A percentile compares a stretch with the other conserved stretches of the same genome.
These are phyloP conservation scores for Habropoda laboriosa DNA, from an alignment of 1,140 invertebrate species.

Conservation along the genomic window DNA sequence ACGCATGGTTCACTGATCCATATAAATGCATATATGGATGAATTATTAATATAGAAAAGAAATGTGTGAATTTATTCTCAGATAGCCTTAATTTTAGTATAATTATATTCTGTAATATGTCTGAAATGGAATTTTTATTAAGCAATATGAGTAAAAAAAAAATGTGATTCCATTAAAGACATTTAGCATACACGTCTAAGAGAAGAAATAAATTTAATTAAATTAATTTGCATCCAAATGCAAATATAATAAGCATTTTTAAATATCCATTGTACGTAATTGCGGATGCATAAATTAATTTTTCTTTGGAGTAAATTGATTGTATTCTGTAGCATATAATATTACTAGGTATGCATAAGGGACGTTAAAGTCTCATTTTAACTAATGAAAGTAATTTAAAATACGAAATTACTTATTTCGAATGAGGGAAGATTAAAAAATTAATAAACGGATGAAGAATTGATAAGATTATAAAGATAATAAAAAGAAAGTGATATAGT, in stretches of 20 bases:
- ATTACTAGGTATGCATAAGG: constrained; percentile 38
- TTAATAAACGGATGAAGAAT: constrained; percentile 26
- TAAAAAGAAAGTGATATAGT: constrained; percentile 1
- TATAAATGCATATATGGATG: constrained; percentile 11
- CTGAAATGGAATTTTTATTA: constrained; percentile 17
- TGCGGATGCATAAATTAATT: constrained; percentile 12
- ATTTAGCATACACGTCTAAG: background rate
- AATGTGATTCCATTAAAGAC: constrained; percentile 8
- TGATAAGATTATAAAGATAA: constrained; percentile 37
- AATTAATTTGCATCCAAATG: constrained; percentile 25
- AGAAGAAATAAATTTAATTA: constrained; percentile 9
- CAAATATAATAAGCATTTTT: constrained; percentile 12
- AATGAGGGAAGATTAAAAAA: background rate
- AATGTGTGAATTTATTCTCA: constrained; percentile 26
- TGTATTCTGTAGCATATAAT: constrained; percentile 39
- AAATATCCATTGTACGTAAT: constrained; percentile 17
- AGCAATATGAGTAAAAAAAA: constrained; percentile 7
- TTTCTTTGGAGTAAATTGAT: constrained; percentile 37
- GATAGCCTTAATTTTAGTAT: constrained; percentile 26
- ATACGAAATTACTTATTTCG: constrained; percentile 44
- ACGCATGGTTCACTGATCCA: background rate
- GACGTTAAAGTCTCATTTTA: constrained; percentile 30
- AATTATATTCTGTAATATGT: constrained; percentile 25
- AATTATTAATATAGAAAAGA: constrained; percentile 7
- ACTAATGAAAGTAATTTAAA: constrained; percentile 53